Conservation (phyloP, 2,888 invertebrate species). For the Xestia c-nigrum region DNA sequence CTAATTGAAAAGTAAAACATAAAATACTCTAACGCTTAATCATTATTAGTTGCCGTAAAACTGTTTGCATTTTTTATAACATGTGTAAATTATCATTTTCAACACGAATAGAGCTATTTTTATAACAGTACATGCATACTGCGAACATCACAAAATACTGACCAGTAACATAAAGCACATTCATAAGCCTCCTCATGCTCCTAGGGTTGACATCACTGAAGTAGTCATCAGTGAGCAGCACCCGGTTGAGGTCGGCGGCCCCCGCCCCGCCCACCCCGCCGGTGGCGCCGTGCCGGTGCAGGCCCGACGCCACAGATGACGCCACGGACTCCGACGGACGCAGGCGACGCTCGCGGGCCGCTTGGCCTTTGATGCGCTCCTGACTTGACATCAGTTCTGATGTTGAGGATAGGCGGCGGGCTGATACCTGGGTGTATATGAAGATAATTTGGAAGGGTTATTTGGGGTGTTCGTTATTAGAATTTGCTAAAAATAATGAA, state of each 20-base stretch:
- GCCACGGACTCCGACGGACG: constrained; percentile 97
- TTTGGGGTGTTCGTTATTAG: background rate
- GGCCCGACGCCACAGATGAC: constrained; percentile 97
- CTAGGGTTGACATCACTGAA: constrained; percentile 99
- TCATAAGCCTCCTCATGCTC: constrained; percentile 98
- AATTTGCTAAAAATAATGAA: background rate
- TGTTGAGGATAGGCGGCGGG: constrained; percentile 94
- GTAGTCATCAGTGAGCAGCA: constrained; percentile 98
- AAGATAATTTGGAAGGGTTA: background rate
- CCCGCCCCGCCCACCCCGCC: constrained; percentile 83
- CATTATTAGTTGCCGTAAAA: too few relatives aligned
- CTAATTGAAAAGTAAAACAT: too few relatives aligned
- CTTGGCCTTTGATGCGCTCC: constrained; percentile 93
- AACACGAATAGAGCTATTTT: too few relatives aligned
- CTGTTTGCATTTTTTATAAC: too few relatives aligned
- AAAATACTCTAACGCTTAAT: too few relatives aligned
- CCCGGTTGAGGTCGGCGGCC: constrained; percentile 93
- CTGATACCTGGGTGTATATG: constrained; percentile 90
- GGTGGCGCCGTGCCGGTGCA: constrained; percentile 92
- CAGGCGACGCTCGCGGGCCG: constrained; percentile 92
- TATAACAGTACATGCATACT: background rate
- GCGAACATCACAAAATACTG: constrained; percentile 44
- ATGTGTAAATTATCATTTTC: too few relatives aligned
- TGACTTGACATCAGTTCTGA: constrained; percentile 95
- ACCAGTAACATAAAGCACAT: constrained; percentile 99